Base-by-base conservation (phyloP, 1,140 invertebrate species). In the Helicoverpa armigera region DNA sequence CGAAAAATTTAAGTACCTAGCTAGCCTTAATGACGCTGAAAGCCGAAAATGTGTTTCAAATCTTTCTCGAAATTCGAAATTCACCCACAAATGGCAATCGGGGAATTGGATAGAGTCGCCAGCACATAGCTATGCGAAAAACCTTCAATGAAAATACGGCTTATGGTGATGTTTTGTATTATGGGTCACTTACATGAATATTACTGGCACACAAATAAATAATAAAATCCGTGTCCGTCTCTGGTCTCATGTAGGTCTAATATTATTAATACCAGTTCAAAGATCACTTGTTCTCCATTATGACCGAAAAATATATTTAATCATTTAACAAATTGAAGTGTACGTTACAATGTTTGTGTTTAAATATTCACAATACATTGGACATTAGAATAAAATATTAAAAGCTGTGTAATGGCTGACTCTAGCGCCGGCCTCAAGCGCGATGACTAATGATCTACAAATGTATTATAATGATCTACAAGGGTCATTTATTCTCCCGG, bases 401-500 rank as follows among this genome's bases (percentile, higher is more conserved):
- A 77, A 77, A 60, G 14, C 4, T 29, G n/a, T 53, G 48, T 77
- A 65, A 65, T 77, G 31, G 50, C 5, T n/a, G 50, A n/a, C 54
- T 31, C 58, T 77, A 77, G 74, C 73, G 73, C 73, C 73, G 56
- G 35, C 35, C 23, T 23, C 4, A 43, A 43, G 35, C 31, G 7
- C 73, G 53, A 82, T 85, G 83, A 85, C 72, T 85, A 85, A 85
- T 85, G 83, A 81, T 81, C 69, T 31, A 79, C 83, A 67, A 82
- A 78, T 65, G 56, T 83, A 69, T 82, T 81, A 81, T 85, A 85
- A 85, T 83, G 83, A 85, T 85, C 79, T 81, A 85, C 76, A 82
- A 43, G 81, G 16, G 50, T 82, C 83, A 80, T 82, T 80, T 73
- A 80, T 80, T 58, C 60, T 73, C 31, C 77, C 54, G 58, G 31